Percentiles rank a stretch among this genome's conserved stretches.
Conservation (phyloP, 2,888 invertebrate species). For the Arge pagana region DNA sequence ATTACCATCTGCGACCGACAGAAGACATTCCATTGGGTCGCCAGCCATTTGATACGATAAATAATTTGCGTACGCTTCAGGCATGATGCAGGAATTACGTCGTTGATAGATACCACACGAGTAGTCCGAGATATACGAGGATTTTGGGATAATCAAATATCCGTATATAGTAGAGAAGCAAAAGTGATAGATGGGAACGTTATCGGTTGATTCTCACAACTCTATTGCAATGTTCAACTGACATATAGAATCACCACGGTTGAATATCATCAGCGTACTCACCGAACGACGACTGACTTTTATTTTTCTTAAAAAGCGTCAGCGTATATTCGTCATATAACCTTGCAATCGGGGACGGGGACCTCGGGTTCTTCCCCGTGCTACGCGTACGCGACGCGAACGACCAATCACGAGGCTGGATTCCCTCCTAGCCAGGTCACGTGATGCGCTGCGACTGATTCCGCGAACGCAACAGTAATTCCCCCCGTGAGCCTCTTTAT, state of each 20-base stretch:
- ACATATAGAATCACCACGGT: too few species aligned
- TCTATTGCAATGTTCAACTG: too few species aligned
- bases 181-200: too few species aligned
- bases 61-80: slow-evolving; percentile 38
- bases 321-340: slow-evolving; percentile 31
- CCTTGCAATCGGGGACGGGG: slow-evolving; percentile 40
- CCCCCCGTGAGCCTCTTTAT: too few species aligned
- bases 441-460: slow-evolving; percentile 5
- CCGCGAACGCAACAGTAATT: slow-evolving; percentile 9
- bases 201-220: too few species aligned
- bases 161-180: too few species aligned
- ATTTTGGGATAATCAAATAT: too few species aligned
- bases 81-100: slow-evolving; percentile 40
- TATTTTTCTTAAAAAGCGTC: slow-evolving; percentile 12
- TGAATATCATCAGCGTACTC: too few species aligned
- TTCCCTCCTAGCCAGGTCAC: slow-evolving; percentile 2
- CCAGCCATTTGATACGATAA: slow-evolving; percentile 21
- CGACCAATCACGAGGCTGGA: not conserved
- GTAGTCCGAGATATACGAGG: too few species aligned
- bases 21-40: slow-evolving; percentile 28
- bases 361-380: slow-evolving; percentile 38
- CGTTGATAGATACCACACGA: slow-evolving; percentile 6
- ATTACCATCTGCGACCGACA: slow-evolving; percentile 37
- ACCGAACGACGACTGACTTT: slow-evolving; percentile 13
- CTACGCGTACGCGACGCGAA: not conserved